phyloP scores from a whole-genome alignment of 2,888 invertebrate species.

The Dorcus hopei region DNA sequence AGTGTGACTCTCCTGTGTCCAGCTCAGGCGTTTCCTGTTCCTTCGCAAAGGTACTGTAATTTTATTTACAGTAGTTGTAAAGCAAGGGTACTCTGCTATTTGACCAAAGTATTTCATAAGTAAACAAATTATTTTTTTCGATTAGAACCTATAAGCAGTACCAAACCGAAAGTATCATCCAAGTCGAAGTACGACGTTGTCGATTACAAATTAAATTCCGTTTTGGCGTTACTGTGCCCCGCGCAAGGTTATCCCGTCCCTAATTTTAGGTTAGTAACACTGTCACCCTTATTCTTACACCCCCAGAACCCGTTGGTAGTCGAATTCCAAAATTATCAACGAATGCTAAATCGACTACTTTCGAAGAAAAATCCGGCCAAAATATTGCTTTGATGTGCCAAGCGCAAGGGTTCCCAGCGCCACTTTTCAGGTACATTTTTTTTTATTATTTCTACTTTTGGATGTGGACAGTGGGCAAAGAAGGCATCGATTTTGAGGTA shows the following conservation, averaged over 20 bases:
- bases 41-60: conserved; percentile 63
- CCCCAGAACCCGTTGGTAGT: conserved; percentile 43
- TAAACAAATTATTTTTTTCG: conserved; percentile 2
- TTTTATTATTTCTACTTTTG: neutral
- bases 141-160: conserved; percentile 54
- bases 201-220: conserved; percentile 29
- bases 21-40: conserved; percentile 74
- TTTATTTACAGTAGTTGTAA: neutral
- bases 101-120: neutral
- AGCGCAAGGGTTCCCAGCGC: conserved; percentile 58
- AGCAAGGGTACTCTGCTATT: conserved; percentile 1
- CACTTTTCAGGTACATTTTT: conserved; percentile 54
- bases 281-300: conserved; percentile 1
- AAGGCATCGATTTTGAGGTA: neutral
- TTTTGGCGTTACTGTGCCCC: conserved; percentile 63
- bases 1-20: conserved; percentile 68
- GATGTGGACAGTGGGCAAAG: neutral
- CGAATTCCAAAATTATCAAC: conserved; percentile 41
- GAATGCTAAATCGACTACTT: conserved; percentile 37
- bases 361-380: conserved; percentile 39
- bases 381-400: conserved; percentile 51
- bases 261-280: conserved; percentile 53
- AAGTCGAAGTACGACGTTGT: conserved; percentile 45
- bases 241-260: conserved; percentile 68
- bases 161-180: conserved; percentile 50